phyloP scores from a whole-genome alignment of 2,113 vertebrate species.

The Cyprinodon variegatus region DNA sequence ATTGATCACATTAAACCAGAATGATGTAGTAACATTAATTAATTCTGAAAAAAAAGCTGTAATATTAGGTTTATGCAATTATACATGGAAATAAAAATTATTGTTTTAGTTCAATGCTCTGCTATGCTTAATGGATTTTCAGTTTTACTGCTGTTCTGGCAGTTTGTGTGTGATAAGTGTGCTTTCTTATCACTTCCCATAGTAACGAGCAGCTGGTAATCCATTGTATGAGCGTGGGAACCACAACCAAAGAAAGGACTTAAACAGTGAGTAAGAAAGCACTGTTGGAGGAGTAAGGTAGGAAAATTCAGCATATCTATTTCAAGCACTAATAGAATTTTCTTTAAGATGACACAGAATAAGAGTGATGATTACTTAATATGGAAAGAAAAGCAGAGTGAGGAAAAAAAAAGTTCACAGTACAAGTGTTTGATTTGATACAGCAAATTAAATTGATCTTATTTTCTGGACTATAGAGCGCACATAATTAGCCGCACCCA shows the following conservation, averaged over 20 bases:
- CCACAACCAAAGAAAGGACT: conserved; percentile 26
- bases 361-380: neutral
- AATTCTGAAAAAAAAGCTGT: neutral
- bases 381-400: neutral
- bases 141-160: conserved; percentile 26
- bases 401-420: no score
- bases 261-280: conserved; percentile 2
- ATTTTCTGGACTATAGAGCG: no score
- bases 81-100: neutral
- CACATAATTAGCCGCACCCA: no score
- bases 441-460: no score
- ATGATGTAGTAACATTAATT: neutral
- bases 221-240: conserved; percentile 52
- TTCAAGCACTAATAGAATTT: neutral
- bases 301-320: neutral
- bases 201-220: conserved; percentile 55
- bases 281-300: neutral
- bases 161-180: conserved; percentile 33
- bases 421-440: no score
- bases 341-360: neutral
- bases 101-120: neutral
- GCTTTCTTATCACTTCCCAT: conserved; percentile 50
- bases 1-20: neutral
- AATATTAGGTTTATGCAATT: neutral
- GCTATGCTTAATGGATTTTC: neutral